These are phyloP conservation scores for Hycleus phaleratus DNA, from an alignment of 1,140 invertebrate genomes.

Conservation along the genomic window DNA sequence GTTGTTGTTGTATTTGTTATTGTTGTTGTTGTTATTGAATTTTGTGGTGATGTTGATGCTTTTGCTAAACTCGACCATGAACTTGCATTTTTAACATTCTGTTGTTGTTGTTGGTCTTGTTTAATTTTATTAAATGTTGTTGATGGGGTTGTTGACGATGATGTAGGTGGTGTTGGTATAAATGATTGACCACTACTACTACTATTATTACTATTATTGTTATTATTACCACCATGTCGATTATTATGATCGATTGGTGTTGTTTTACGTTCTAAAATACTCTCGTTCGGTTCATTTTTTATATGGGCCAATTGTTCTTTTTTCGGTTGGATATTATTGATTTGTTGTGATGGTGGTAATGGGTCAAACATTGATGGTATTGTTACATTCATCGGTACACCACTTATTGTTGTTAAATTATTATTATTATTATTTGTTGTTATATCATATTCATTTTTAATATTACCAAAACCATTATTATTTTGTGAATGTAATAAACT, in stretches of 20 bases:
- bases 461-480: slow-evolving; percentile 46
- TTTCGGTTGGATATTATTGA: slow-evolving; percentile 40
- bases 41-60: slow-evolving; percentile 62
- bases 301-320: slow-evolving; percentile 6
- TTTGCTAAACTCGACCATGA: slow-evolving; percentile 89
- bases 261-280: too few species aligned
- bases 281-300: not conserved
- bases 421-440: slow-evolving; percentile 47
- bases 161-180: slow-evolving; percentile 9
- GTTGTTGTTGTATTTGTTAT: not conserved
- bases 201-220: too few species aligned
- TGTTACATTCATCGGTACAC: slow-evolving; percentile 43
- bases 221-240: too few species aligned
- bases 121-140: not conserved
- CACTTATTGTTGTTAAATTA: slow-evolving; percentile 44
- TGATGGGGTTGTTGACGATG: slow-evolving; percentile 1
- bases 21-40: slow-evolving; percentile 25
- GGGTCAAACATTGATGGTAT: slow-evolving; percentile 60
- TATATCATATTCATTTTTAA: slow-evolving; percentile 43
- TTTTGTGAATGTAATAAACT: slow-evolving; percentile 30
- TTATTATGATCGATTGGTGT: too few species aligned
- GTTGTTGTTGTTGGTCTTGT: slow-evolving; percentile 19
- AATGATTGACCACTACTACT: too few species aligned
- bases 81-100: slow-evolving; percentile 79
- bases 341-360: slow-evolving; percentile 31